Evolutionary conservation across 2,113 vertebrate species (phyloP).

Genomic region (Albula glossodonta): DNA sequence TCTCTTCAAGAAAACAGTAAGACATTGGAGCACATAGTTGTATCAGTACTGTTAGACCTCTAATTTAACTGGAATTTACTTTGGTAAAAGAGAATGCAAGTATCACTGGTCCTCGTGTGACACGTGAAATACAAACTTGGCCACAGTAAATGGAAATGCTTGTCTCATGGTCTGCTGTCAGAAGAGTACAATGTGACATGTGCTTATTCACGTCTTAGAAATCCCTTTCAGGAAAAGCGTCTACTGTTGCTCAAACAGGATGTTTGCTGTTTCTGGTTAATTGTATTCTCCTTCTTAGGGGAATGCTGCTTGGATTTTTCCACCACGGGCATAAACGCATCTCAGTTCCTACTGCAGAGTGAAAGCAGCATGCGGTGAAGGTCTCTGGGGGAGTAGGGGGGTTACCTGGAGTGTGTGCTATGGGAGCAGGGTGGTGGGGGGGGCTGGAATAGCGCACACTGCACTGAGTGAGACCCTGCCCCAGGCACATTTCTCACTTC

Average conservation of each 20-base stretch:
- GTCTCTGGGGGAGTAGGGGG: neutral
- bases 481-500: too few relatives aligned
- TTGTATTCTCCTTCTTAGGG: neutral
- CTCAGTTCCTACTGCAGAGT: neutral
- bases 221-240: neutral
- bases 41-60: neutral
- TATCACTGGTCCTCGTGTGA: neutral
- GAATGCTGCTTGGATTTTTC: neutral
- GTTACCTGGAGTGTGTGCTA: neutral
- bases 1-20: neutral
- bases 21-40: neutral
- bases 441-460: neutral
- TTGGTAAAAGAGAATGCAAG: neutral
- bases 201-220: neutral
- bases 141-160: neutral
- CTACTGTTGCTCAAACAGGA: neutral
- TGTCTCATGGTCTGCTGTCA: neutral
- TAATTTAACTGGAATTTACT: neutral
- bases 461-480: too few relatives aligned
- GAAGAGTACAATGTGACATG: neutral
- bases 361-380: neutral
- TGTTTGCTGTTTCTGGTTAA: conserved; percentile 6
- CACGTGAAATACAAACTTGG: neutral
- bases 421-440: neutral
- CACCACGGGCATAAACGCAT: neutral